phyloP scores from a whole-genome alignment of 2,113 vertebrate species.

The Sorex fumeus region DNA sequence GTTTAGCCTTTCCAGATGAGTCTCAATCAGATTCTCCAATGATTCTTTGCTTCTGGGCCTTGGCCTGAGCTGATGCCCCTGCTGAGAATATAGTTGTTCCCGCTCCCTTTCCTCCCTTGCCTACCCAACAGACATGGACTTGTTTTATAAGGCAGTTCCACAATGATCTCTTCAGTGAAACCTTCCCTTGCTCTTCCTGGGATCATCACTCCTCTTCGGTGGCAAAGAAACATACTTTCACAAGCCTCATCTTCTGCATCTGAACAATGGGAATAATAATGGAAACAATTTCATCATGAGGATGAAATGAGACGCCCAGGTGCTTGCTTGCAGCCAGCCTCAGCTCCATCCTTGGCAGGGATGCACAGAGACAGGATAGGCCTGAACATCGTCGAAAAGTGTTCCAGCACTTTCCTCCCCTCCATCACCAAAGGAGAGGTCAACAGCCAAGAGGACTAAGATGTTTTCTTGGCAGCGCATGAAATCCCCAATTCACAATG shows the following conservation, averaged over 20 bases:
- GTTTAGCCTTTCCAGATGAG: not conserved
- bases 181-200: not conserved
- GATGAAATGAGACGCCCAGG: not conserved
- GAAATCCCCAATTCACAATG: too few relatives aligned
- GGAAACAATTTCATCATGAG: not conserved
- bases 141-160: constrained; percentile 1
- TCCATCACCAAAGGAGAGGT: not conserved
- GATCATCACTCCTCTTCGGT: not conserved
- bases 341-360: too few relatives aligned
- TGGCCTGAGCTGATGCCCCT: not conserved
- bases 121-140: not conserved
- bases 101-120: not conserved
- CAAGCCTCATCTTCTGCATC: constrained; percentile 18
- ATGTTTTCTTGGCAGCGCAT: not conserved
- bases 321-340: not conserved
- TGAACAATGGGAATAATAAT: constrained; percentile 1
- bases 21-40: not conserved
- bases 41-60: constrained; percentile 27
- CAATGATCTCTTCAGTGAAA: not conserved
- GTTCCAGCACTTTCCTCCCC: too few relatives aligned
- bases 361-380: too few relatives aligned
- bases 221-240: not conserved
- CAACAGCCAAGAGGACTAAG: not conserved
- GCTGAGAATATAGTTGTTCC: not conserved
- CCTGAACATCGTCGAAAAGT: too few relatives aligned